A percentile compares a stretch with the other conserved stretches of the same genome.
Evolutionary conservation across 2,797 vertebrate genomes (phyloP).

Genomic region (Rhinophrynus dorsalis): DNA sequence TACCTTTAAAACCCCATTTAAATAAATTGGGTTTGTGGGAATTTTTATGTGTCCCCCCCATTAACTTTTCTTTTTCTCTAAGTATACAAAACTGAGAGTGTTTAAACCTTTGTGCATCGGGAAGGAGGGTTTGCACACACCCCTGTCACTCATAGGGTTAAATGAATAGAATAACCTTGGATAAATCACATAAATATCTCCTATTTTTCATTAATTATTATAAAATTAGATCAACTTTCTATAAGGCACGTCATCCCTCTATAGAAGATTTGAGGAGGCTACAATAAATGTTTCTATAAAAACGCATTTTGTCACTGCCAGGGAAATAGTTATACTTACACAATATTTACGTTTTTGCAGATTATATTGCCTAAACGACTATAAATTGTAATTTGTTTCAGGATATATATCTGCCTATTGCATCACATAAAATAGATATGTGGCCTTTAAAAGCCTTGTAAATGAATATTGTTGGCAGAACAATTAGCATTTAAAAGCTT

Average conservation of each 20-base stretch:
- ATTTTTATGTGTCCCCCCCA: too few relatives aligned
- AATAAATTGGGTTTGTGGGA: too few relatives aligned
- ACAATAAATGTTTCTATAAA: slow-evolving; percentile 20
- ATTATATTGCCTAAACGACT: slow-evolving; percentile 45
- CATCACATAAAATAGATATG: slow-evolving; percentile 67
- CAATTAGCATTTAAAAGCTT: slow-evolving; percentile 88
- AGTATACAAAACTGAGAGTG: too few relatives aligned
- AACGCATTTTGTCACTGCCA: slow-evolving; percentile 15
- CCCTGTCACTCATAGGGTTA: neutral
- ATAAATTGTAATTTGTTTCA: slow-evolving; percentile 61
- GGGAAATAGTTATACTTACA: slow-evolving; percentile 30
- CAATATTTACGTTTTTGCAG: slow-evolving; percentile 46
- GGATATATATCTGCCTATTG: slow-evolving; percentile 63
- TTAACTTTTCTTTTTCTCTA: too few relatives aligned
- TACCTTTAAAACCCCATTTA: too few relatives aligned
- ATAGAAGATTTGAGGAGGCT: neutral
- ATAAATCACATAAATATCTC: neutral
- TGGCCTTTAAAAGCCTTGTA: slow-evolving; percentile 80
- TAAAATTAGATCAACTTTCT: neutral
- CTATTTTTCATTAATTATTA: neutral
- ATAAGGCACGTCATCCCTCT: neutral
- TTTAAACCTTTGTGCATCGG: too few relatives aligned
- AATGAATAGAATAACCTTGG: neutral
- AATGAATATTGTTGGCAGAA: slow-evolving; percentile 86
- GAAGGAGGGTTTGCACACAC: neutral